These are phyloP conservation scores for Zoanthus sansibaricus DNA, from an alignment of 92 coral and sea anemone genomes.

Conservation along the genomic window DNA sequence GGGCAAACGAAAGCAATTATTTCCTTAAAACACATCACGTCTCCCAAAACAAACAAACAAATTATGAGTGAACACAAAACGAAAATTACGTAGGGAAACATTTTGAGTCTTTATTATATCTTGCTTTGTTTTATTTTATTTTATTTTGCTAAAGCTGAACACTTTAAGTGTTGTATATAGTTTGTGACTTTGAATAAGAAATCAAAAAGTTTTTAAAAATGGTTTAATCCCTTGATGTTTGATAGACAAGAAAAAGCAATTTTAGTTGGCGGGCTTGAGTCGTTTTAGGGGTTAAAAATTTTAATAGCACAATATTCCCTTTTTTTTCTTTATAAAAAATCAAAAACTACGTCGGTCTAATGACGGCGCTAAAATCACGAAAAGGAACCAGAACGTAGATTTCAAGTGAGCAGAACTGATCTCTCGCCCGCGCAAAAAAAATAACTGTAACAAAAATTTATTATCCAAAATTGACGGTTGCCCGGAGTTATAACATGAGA, in stretches of 20 bases:
- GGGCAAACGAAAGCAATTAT: not conserved
- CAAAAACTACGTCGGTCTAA: not conserved
- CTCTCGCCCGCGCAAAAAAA: slow-evolving; percentile 15
- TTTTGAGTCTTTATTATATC: not conserved
- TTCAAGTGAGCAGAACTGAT: slow-evolving; percentile 19
- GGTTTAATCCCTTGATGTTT: not conserved
- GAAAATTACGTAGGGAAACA: slow-evolving; percentile 1
- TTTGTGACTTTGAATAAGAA: not conserved
- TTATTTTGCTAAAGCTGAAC: not conserved
- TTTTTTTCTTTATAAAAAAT: not conserved
- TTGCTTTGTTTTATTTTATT: not conserved
- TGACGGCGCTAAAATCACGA: not conserved
- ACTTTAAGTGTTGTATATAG: not conserved
- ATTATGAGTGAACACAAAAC: not conserved
- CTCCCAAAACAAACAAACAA: slow-evolving; percentile 27
- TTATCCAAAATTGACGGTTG: not conserved
- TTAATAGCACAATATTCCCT: not conserved
- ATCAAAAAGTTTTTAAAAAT: not conserved
- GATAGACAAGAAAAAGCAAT: not conserved
- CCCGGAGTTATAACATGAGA: slow-evolving; percentile 9
- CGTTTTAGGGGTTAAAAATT: not conserved
- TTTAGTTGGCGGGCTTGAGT: not conserved
- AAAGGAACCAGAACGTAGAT: not conserved
- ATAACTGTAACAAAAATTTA: not conserved
- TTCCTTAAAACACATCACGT: not conserved